Evolutionary conservation across 2,888 invertebrate species (phyloP), one percentile per base, ranked within the genome.

Genomic region (Taphrorychus bicolor): DNA sequence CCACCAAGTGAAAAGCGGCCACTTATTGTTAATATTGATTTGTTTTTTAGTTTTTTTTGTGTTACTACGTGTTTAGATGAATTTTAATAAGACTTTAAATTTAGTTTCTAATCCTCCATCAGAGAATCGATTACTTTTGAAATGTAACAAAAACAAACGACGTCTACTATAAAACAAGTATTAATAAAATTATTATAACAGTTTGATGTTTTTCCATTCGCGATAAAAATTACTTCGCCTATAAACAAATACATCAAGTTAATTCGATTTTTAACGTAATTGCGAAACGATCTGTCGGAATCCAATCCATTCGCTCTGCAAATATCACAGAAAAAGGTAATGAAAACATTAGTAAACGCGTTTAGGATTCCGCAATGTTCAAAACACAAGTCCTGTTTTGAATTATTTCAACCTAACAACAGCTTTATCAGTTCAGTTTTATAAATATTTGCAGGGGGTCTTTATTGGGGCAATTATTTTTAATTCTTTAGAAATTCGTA

Each of bases 391-490:
- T n/a, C n/a, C n/a, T n/a, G n/a, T n/a, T n/a, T n/a, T n/a, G n/a
- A 32, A 32, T 32, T 32, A 32, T 9, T 32, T 32, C 32, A 32
- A 11, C 32, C 32, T 3, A 32, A 32, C 32, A 3, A 32, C 32
- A 32, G 11, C 32, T 32, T n/a, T 32, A 32, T 32, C 32, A 32
- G 32, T 32, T 32, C 11, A 5, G 18, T 9, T 48, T 16, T 9
- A 19, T 2, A 48, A 48, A 48, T 48, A 48, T 48, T 48, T 48
- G 48, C 18, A 17, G 48, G 48, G 14, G 48, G 48, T 48, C 48
- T n/a, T 48, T 48, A n/a, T 48, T 48, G 48, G n/a, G 16, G 48
- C 48, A 48, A 48, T 48, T 17, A 9, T 48, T 48, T 9, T 16
- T n/a, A n/a, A n/a, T 32, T 16, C 48, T 48, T 48, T 7, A 16